Evolutionary conservation across 1,140 invertebrate species (phyloP).

Genomic region (Drosophila santomea): DNA sequence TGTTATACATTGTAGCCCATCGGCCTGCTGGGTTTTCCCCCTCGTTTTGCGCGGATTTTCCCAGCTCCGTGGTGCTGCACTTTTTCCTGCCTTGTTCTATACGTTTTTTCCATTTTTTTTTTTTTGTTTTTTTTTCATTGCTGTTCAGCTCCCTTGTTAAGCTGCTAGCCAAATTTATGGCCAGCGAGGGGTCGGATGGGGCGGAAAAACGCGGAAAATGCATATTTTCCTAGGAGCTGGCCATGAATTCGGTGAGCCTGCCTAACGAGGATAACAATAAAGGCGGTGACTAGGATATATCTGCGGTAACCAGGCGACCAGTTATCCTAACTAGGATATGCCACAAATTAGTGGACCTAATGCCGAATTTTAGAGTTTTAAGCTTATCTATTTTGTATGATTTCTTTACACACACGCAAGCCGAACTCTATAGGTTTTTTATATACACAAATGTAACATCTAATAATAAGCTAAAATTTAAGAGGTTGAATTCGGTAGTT

Average conservation of each 20-base stretch:
- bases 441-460: no score
- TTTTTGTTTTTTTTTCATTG: not conserved
- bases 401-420: no score
- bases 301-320: not conserved
- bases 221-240: slow-evolving; percentile 18
- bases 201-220: slow-evolving; percentile 10
- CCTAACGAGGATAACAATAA: slow-evolving; percentile 48
- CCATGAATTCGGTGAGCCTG: slow-evolving; percentile 11
- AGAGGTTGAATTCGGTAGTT: no score
- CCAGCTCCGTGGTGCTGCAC: slow-evolving; percentile 1
- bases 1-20: slow-evolving; percentile 69
- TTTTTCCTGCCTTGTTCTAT: not conserved
- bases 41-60: slow-evolving; percentile 1
- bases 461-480: no score
- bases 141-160: slow-evolving; percentile 42
- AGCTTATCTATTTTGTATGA: no score
- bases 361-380: no score
- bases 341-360: slow-evolving; percentile 5
- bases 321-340: no score
- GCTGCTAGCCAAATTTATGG: slow-evolving; percentile 56
- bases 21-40: not conserved
- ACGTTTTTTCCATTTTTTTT: not conserved
- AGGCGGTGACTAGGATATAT: slow-evolving; percentile 18
- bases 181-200: slow-evolving; percentile 4
- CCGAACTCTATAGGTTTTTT: no score